Evolutionary conservation across 2,888 invertebrate genomes (phyloP), one percentile per base, ranked within the genome.

Genomic region (Amphipyra tragopoginis): DNA sequence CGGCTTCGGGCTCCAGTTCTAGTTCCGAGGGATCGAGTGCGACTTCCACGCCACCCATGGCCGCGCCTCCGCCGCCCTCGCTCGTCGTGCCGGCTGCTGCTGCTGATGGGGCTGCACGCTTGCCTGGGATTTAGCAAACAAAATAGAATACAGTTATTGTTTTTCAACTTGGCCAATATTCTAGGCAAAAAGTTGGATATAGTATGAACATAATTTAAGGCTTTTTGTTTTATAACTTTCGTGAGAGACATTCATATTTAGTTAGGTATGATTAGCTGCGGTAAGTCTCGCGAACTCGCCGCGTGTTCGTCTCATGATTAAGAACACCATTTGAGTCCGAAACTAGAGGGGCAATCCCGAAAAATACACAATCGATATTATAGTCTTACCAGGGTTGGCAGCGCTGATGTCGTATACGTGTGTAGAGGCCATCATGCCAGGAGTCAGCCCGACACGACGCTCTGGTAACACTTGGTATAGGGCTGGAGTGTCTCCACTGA

Each of bases 391-490:
- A 3, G 91, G 92, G 65, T 92, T 94, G 66, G 96, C 95, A 29
- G 96, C 96, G 40, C 97, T 96, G 93, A 99, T 96, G 86, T 99
- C 99, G 89, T 99, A 99, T 0, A 99, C 98, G 90, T 99, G 99
- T 0, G 98, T 98, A 47, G 99, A 99, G 3, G 98, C 99, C 99
- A 99, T 99, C 99, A 99, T 99, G 58, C 97, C 97, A 0, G 98
- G 97, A 57, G 99, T 96, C 52, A 98, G 96, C 60, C 99, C 99
- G 33, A 97, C 97, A 71, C 98, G 97, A 83, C 99, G 98, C 94
- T 99, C 99, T 33, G 99, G 99, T 62, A 99, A 92, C 62, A 99
- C 98, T 81, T 99, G 99, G 92, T 99, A 99, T 29, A 99, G 93
- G 0, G 98, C 98, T 0, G 99, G 99, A 0, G 99, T 98, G 86